phyloP scores from a whole-genome alignment of 2,113 vertebrate species.

The Notarius lentiginosus region DNA sequence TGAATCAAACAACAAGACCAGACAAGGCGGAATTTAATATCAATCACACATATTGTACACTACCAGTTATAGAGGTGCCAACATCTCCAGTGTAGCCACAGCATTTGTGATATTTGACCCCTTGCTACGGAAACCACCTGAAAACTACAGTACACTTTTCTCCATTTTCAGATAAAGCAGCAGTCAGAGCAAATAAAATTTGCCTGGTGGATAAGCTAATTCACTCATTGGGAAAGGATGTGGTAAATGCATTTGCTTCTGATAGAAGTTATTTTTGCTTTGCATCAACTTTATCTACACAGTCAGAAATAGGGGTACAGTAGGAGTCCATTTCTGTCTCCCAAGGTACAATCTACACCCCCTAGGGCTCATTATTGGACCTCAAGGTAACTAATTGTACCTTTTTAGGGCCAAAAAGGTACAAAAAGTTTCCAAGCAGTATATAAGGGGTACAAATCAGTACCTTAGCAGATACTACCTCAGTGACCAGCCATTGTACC shows the following conservation, averaged over 20 bases:
- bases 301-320: no score
- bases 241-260: neutral
- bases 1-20: slow-evolving; percentile 5
- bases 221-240: neutral
- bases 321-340: no score
- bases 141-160: neutral
- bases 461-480: no score
- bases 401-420: no score
- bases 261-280: neutral
- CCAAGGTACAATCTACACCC: no score
- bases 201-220: neutral
- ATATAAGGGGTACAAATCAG: no score
- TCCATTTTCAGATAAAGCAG: neutral
- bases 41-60: neutral
- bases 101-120: neutral
- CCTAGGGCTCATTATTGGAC: no score
- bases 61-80: neutral
- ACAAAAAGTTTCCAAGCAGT: no score
- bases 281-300: neutral
- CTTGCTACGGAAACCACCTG: neutral
- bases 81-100: neutral
- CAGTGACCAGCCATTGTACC: no score
- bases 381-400: no score
- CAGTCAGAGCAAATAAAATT: neutral
- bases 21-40: slow-evolving; percentile 13